A percentile compares a stretch with the other conserved stretches of the same genome.
phyloP scores from a whole-genome alignment of 2,113 vertebrate species.

The Nothoprocta perdicaria region DNA sequence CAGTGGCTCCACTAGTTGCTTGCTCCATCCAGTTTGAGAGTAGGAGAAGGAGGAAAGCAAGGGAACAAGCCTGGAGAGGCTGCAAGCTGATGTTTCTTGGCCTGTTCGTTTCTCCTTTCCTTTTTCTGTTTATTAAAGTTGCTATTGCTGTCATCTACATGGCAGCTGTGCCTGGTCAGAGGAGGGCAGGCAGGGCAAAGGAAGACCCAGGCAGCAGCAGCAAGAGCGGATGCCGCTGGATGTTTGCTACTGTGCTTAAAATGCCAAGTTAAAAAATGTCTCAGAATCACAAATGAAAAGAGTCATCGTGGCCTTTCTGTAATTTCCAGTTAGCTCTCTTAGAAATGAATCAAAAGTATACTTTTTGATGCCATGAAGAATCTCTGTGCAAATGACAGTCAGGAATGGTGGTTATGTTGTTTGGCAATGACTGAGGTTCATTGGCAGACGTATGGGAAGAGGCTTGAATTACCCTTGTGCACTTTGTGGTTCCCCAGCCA shows the following conservation, averaged over 20 bases:
- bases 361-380: background rate
- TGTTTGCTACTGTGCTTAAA: constrained; percentile 9
- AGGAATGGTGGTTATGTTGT: background rate
- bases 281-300: background rate
- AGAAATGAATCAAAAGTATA: background rate
- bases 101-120: background rate
- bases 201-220: constrained; percentile 5
- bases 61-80: constrained; percentile 2
- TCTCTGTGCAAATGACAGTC: background rate
- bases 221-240: background rate
- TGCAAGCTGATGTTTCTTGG: constrained; percentile 27
- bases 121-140: constrained; percentile 28
- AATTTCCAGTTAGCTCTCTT: background rate
- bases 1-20: background rate
- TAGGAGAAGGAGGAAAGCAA: background rate
- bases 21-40: background rate
- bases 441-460: background rate
- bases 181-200: background rate
- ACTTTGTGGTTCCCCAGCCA: background rate
- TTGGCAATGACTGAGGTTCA: background rate
- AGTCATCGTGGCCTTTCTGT: background rate
- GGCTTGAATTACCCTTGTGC: background rate
- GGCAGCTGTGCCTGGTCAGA: constrained; percentile 14
- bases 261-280: background rate
- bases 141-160: constrained; percentile 19